Evolutionary conservation across 2,113 vertebrate genomes (phyloP).

Genomic region (Syngnathus scovelli): DNA sequence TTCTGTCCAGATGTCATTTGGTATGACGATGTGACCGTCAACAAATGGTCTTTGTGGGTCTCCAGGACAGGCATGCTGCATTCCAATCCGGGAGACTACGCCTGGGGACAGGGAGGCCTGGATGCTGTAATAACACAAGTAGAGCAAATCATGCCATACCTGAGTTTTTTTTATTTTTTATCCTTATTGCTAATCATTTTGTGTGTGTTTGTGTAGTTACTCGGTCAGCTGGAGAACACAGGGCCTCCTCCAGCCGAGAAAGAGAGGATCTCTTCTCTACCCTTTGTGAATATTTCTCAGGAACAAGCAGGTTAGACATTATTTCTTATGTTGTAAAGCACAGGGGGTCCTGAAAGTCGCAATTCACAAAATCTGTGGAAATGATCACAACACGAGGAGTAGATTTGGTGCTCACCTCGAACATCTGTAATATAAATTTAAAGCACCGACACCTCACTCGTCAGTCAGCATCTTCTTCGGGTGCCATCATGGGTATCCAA

Average conservation of each 20-base stretch:
- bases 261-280: conserved; percentile 90
- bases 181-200: conserved; percentile 20
- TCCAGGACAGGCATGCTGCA: conserved; percentile 93
- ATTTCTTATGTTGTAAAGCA: not conserved
- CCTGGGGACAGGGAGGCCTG: conserved; percentile 94
- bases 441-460: too few relatives aligned
- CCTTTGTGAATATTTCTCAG: conserved; percentile 89
- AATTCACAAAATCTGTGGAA: too few relatives aligned
- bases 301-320: conserved; percentile 86
- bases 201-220: conserved; percentile 70
- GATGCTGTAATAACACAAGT: conserved; percentile 98
- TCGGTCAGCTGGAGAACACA: conserved; percentile 93
- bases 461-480: too few relatives aligned
- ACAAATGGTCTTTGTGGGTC: conserved; percentile 13
- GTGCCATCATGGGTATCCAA: too few relatives aligned
- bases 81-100: conserved; percentile 94
- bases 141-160: conserved; percentile 5
- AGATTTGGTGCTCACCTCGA: too few relatives aligned
- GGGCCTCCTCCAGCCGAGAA: conserved; percentile 94
- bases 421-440: too few relatives aligned
- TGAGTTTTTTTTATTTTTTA: not conserved
- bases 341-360: too few relatives aligned
- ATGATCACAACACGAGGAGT: too few relatives aligned
- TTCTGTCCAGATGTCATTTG: not conserved
- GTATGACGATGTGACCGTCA: not conserved